These are phyloP conservation scores for Bubo scandiacus DNA, from an alignment of 2,113 vertebrate species.

Conservation along the genomic window DNA sequence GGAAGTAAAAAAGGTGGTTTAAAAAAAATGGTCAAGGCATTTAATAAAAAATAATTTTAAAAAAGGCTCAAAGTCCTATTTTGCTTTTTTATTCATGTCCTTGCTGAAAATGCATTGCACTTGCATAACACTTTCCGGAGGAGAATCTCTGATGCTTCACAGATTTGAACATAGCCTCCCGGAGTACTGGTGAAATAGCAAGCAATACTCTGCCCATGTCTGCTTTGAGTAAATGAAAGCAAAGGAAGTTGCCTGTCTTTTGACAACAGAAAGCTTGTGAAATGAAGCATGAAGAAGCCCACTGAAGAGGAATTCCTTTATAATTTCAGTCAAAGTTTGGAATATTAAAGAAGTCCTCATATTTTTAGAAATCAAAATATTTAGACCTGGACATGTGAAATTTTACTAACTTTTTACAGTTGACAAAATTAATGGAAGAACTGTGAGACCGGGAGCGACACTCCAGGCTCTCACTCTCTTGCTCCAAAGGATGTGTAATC, in stretches of 20 bases:
- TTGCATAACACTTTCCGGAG: neutral
- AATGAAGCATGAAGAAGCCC: neutral
- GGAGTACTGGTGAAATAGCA: neutral
- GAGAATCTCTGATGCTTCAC: neutral
- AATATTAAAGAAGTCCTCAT: neutral
- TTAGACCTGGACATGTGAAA: neutral
- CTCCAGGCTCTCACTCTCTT: neutral
- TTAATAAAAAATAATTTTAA: neutral
- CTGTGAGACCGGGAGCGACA: rapidly evolving
- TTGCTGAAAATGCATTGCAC: neutral
- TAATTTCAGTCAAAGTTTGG: neutral
- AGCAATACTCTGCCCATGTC: neutral
- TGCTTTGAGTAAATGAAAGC: neutral
- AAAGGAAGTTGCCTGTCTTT: neutral
- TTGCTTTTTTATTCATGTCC: neutral
- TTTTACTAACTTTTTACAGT: neutral
- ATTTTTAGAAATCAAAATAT: neutral
- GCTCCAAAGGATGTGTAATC: neutral
- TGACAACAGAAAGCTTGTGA: neutral
- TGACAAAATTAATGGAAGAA: neutral
- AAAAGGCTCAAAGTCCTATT: neutral
- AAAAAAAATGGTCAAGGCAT: neutral
- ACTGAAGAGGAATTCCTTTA: neutral
- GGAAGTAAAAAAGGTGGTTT: neutral
- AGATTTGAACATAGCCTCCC: neutral